These are phyloP conservation scores for Tachina grossa DNA, from an alignment of 2,888 invertebrate genomes.

Conservation along the genomic window DNA sequence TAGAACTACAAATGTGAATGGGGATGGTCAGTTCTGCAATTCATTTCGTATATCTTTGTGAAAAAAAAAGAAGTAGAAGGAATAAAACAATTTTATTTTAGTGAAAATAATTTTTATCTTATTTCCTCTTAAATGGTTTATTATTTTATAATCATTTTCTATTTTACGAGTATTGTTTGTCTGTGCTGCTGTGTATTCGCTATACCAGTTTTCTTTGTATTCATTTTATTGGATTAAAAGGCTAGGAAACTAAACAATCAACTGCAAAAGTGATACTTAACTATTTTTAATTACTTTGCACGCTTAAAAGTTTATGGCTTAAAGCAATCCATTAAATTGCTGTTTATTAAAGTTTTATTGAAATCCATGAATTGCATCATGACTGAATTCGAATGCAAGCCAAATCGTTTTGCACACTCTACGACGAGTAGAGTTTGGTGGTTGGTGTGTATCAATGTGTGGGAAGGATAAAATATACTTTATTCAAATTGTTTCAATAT, in stretches of 20 bases:
- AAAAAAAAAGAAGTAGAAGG: neutral
- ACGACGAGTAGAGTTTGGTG: neutral
- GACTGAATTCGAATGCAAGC: conserved; percentile 31
- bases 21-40: neutral
- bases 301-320: conserved; percentile 65
- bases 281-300: conserved; percentile 65
- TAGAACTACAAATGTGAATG: neutral
- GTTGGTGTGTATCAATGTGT: neutral
- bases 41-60: neutral
- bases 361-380: conserved; percentile 34
- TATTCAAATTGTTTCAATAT: conserved; percentile 46
- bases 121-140: neutral
- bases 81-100: conserved; percentile 20
- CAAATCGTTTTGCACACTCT: neutral
- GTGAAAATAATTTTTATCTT: neutral
- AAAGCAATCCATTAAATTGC: conserved; percentile 60
- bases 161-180: conserved; percentile 33
- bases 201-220: neutral
- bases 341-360: conserved; percentile 30
- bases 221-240: conserved; percentile 11
- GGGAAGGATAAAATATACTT: neutral
- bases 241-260: neutral
- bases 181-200: neutral
- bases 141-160: conserved; percentile 36
- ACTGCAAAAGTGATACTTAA: conserved; percentile 43